Percentiles rank a stretch among this genome's conserved stretches.
Evolutionary conservation across 1,140 invertebrate species (phyloP).

Genomic region (Panonychus citri): DNA sequence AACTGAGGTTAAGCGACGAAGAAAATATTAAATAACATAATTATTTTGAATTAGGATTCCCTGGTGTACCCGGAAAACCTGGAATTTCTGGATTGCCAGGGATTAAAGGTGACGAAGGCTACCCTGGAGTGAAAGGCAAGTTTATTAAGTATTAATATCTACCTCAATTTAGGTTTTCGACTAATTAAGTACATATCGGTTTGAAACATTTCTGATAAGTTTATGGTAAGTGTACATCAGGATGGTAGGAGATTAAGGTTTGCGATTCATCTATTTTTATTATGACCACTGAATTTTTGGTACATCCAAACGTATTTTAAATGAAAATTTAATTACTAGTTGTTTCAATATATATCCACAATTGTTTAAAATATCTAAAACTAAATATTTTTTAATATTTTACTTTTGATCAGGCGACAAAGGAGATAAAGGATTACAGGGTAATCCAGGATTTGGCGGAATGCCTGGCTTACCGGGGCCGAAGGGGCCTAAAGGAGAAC

Average conservation of each 20-base stretch:
- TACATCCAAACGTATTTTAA: no score
- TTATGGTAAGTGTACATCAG: no score
- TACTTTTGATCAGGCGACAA: no score
- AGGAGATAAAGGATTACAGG: slow-evolving; percentile 37
- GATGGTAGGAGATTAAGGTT: no score
- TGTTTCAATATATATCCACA: slow-evolving; percentile 28
- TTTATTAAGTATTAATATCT: neutral
- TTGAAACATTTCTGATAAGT: no score
- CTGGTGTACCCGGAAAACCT: neutral
- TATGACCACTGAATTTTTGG: no score
- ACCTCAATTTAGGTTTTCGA: no score
- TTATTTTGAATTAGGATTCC: neutral
- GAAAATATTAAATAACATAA: no score
- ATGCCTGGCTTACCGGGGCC: slow-evolving; percentile 23
- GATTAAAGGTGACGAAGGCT: neutral
- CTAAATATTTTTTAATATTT: no score
- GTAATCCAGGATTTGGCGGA: slow-evolving; percentile 10
- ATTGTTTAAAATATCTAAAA: neutral
- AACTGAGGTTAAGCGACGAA: neutral
- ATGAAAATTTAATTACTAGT: no score
- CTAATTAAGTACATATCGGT: no score
- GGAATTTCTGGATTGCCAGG: neutral
- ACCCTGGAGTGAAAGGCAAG: neutral
- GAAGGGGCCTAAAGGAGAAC: slow-evolving; percentile 28
- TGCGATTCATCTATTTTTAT: no score